Base-by-base conservation (phyloP, 2,113 vertebrate species). In the Pristiophorus japonicus region DNA sequence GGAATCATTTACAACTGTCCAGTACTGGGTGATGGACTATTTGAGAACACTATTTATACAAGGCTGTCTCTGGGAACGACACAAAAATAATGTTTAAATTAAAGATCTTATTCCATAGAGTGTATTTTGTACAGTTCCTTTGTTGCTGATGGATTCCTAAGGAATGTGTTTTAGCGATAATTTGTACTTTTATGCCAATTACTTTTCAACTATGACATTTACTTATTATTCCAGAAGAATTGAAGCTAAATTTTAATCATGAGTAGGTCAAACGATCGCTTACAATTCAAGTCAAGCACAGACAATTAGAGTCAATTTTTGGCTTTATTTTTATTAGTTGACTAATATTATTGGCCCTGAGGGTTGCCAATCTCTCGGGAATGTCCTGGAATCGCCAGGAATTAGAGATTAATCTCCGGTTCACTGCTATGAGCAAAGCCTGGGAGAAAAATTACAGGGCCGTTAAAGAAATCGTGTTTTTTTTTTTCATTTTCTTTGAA, bases 101-200 rank as follows among this genome's bases (percentile, higher is more conserved):
- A 62, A 90, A 59, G 87, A 62, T 59, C 51, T 62, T 90, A 90
- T 62, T 90, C 27, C 55, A 59, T 2, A 34, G 55, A 55, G 55
- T 90, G 30, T 6, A n/a, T 62, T 62, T 90, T 62, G 0, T 51
- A 42, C 42, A 1, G 42, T 62, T 90, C 84, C 45, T 51, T 30
- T 62, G 4, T 18, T 62, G 27, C 55, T 62, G 51, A 62, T 90
- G 55, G 30, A 59, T n/a, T 14, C 55, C 55, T 38, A 90, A 34
- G 87, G 34, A 90, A 90, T 90, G 55, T n/a, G 11, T 34, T n/a
- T 55, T 34, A 18, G 27, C 30, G 51, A 62, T 90, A 18, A 90
- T 90, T 62, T 90, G 87, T 90, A 62, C 62, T 90, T 62, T 90
- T 90, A 4, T 62, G 87, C 51, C 87, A 90, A 90, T 90, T 62